Percentiles rank a stretch among this genome's conserved stretches.
phyloP scores from a whole-genome alignment of 2,113 vertebrate species.

The Cepphus grylle region DNA sequence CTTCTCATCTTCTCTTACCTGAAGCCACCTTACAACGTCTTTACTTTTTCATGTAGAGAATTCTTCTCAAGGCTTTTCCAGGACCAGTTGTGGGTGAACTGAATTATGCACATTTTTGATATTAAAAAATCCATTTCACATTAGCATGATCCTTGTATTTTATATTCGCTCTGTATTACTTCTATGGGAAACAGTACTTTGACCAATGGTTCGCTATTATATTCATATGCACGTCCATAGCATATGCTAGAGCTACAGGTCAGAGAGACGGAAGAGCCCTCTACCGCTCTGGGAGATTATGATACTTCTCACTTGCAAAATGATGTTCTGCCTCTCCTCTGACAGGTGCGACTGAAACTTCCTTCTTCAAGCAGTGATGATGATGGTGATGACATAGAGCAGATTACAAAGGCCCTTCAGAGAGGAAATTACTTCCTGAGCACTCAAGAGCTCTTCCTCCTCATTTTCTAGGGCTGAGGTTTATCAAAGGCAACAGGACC shows the following conservation, averaged over 20 bases:
- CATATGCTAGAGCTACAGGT: background rate
- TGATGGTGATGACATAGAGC: background rate
- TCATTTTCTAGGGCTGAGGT: background rate
- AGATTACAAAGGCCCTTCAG: background rate
- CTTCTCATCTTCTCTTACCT: background rate
- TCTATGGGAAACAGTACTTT: background rate
- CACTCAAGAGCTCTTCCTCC: background rate
- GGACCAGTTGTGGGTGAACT: rapidly evolving
- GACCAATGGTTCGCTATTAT: background rate
- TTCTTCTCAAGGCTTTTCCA: background rate
- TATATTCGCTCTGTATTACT: background rate
- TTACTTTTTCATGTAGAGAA: background rate
- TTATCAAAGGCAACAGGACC: background rate
- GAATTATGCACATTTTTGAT: background rate
- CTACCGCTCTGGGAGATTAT: background rate
- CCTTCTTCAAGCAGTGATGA: background rate
- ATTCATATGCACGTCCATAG: background rate
- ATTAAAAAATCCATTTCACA: background rate
- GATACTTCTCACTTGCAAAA: background rate
- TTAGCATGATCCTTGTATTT: background rate
- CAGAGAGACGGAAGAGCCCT: background rate
- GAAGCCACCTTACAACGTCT: background rate
- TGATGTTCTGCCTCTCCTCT: background rate
- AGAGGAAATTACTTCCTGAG: conserved; percentile 3
- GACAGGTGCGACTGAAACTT: background rate